A percentile compares a stretch with the other conserved stretches of the same genome.
These are phyloP conservation scores for Beris chalybata DNA, from an alignment of 2,888 invertebrate species.

Conservation along the genomic window DNA sequence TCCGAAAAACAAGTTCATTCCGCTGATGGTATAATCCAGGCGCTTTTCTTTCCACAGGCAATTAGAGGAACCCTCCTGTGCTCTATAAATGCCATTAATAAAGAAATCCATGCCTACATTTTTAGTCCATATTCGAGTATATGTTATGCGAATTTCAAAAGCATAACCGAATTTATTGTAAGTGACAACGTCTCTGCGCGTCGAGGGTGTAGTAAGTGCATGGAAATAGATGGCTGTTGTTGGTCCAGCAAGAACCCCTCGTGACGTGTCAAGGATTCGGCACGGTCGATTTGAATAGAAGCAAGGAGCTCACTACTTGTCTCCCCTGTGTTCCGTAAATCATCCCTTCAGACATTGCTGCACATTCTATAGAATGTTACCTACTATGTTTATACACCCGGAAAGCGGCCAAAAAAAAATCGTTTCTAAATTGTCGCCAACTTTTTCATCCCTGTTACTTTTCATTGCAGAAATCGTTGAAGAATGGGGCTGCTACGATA, in stretches of 20 bases:
- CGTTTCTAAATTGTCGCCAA: constrained; percentile 1
- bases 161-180: constrained; percentile 29
- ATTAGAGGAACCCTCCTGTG: too few relatives aligned
- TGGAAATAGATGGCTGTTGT: constrained; percentile 18
- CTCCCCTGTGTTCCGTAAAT: constrained; percentile 8
- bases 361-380: constrained; percentile 25
- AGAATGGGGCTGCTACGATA: constrained; percentile 64
- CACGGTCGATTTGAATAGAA: constrained; percentile 29
- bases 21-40: too few relatives aligned
- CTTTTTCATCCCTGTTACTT: constrained; percentile 20
- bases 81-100: too few relatives aligned
- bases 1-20: too few relatives aligned
- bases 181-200: constrained; percentile 24
- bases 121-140: too few relatives aligned
- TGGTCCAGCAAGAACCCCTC: constrained; percentile 11
- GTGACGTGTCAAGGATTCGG: constrained; percentile 26
- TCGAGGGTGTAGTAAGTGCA: constrained; percentile 19
- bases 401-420: too few relatives aligned
- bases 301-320: constrained; percentile 1
- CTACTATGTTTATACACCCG: not conserved
- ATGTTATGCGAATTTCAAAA: constrained; percentile 12
- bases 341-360: constrained; percentile 26
- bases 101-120: too few relatives aligned
- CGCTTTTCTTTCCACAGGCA: too few relatives aligned
- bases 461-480: constrained; percentile 66